phyloP scores from a whole-genome alignment of 2,113 vertebrate species.

The Egretta garzetta region DNA sequence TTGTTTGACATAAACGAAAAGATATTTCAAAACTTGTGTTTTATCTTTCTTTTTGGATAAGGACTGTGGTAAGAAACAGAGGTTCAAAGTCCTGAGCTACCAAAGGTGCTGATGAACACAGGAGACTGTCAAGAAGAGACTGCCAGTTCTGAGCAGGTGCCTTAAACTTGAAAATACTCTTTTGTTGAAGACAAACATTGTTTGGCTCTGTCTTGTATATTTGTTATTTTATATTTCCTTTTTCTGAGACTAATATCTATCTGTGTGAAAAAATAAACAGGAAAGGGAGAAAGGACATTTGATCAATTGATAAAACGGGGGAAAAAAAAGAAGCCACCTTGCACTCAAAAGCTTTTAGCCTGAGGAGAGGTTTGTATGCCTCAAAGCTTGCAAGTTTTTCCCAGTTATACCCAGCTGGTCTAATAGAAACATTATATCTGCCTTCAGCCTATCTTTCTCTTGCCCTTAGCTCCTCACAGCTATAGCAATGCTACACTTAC shows the following conservation, averaged over 20 bases:
- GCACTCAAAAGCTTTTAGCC: background rate
- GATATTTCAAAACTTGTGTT: conserved; percentile 49
- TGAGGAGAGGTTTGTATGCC: background rate
- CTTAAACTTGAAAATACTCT: background rate
- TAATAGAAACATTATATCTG: background rate
- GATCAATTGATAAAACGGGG: background rate
- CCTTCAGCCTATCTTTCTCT: background rate
- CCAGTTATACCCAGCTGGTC: background rate
- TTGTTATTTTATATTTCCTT: conserved; percentile 6
- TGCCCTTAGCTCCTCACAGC: background rate
- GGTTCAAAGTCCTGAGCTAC: conserved; percentile 52
- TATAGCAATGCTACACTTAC: fast-evolving
- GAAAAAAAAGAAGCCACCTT: background rate
- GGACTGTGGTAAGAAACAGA: background rate
- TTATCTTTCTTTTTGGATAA: conserved; percentile 49
- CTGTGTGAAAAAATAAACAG: conserved; percentile 20
- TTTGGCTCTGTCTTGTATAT: background rate
- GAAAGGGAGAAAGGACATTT: background rate
- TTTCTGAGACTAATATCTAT: background rate
- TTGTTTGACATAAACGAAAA: conserved; percentile 1
- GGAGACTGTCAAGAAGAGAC: background rate
- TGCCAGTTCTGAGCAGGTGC: conserved; percentile 34
- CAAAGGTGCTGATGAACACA: conserved; percentile 34
- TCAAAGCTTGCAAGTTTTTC: background rate
- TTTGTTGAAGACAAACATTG: background rate